Evolutionary conservation across 1,140 invertebrate genomes (phyloP), one percentile per base, ranked within the genome.

Genomic region (Pseudomyrmex gracilis): DNA sequence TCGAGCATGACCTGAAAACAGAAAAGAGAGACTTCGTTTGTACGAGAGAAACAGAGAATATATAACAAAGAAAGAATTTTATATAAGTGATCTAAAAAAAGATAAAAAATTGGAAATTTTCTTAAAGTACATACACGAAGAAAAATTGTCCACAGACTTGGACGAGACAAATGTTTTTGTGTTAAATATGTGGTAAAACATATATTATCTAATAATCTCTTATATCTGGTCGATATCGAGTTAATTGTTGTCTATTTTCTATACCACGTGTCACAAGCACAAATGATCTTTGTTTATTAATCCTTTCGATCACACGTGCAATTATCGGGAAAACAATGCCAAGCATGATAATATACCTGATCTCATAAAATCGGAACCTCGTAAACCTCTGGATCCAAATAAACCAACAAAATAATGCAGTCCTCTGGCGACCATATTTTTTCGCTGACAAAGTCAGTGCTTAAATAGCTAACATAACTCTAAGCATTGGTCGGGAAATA

Each of bases 1-100:
- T 12, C 22, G 12, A 10, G 15, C 22, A 12, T 43, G 58, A 71
- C 12, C 88, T 90, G 80, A 63, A 90, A 89, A 58, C 45, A 83
- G 7, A 15, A 34, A 34, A 71, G 13, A 10, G 47, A 10, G 49
- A 60, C 10, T 47, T 60, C 24, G 13, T 34, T 34, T 24, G 53
- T 49, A 15, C 1, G 20, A 84, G 17, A 7, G 45, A 73, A 22
- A 8, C 5, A 3, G 1, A 67, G 20, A n/a, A 12, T 10, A n/a
- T 70, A 15, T n/a, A 5, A 49, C 1, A 53, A 63, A 49, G 51
- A 13, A 34, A 34, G n/a, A 13, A 12, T 7, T 49, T 47, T 49
- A 12, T 49, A 13, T 2, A 49, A 13, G 12, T 49, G 49, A 49
- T 12, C 1, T 7, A 49, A 49, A 49, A 49, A n/a, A n/a, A n/a